These are phyloP conservation scores for Sebastes oblongus DNA, from an alignment of 2,797 vertebrate species.

Conservation along the genomic window DNA sequence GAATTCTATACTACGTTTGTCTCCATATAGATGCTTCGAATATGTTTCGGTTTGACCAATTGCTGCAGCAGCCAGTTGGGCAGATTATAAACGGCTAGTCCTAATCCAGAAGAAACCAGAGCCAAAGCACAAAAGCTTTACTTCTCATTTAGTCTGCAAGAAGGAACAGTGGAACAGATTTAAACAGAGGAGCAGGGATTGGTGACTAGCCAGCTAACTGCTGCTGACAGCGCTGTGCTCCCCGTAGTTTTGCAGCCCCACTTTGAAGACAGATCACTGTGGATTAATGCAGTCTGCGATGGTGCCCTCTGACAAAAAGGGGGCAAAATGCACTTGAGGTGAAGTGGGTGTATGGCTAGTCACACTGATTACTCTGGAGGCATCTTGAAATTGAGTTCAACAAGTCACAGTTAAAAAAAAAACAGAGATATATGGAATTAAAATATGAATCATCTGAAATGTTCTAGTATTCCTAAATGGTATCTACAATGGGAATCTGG, in stretches of 20 bases:
- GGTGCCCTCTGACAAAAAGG: constrained; percentile 28
- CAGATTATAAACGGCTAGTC: background rate
- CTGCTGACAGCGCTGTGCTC: constrained; percentile 43
- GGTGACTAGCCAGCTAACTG: constrained; percentile 33
- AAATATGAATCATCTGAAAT: background rate
- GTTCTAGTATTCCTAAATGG: background rate
- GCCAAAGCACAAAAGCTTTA: constrained; percentile 21
- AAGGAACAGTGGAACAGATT: constrained; percentile 32
- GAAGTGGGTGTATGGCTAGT: constrained; percentile 11
- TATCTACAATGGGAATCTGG: background rate
- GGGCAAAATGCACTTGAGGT: constrained; percentile 29
- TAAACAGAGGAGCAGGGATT: constrained; percentile 29
- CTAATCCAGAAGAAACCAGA: constrained; percentile 45
- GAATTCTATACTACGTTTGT: background rate
- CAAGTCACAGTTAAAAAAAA: background rate
- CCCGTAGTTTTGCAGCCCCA: constrained; percentile 39
- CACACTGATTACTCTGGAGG: background rate
- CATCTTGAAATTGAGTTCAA: background rate
- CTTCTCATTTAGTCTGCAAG: constrained; percentile 6
- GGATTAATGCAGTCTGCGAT: constrained; percentile 44
- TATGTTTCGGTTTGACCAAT: constrained; percentile 10
- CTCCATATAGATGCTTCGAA: background rate
- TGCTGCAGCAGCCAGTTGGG: background rate
- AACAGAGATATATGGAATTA: background rate
- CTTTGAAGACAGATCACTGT: constrained; percentile 62